These are phyloP conservation scores for Pavo muticus DNA, from an alignment of 2,113 vertebrate genomes.

Conservation along the genomic window DNA sequence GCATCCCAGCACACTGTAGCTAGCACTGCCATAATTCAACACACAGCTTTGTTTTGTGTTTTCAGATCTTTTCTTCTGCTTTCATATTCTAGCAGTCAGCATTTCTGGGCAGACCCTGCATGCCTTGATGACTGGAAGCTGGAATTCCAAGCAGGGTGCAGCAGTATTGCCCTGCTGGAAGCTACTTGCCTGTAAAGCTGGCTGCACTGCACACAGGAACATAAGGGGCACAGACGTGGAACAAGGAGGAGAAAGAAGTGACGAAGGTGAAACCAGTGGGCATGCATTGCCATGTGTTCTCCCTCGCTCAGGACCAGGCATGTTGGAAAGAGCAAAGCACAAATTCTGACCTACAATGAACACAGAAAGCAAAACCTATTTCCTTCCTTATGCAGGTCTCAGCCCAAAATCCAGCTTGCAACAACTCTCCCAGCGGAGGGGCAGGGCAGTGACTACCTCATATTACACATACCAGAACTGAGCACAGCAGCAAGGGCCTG, in stretches of 20 bases:
- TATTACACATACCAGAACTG: neutral
- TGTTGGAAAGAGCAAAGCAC: neutral
- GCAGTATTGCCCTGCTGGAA: neutral
- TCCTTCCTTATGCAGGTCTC: neutral
- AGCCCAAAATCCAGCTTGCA: neutral
- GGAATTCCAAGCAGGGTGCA: constrained; percentile 19
- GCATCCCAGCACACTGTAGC: neutral
- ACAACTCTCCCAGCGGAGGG: neutral
- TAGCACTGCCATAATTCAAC: neutral
- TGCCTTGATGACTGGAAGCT: neutral
- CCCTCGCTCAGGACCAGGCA: neutral
- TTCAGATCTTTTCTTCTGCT: neutral
- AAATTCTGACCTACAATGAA: neutral
- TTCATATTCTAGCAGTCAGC: neutral
- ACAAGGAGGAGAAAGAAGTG: constrained; percentile 3
- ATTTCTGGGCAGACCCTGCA: constrained; percentile 14
- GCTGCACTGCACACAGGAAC: neutral
- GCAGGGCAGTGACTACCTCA: neutral
- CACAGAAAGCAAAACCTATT: neutral
- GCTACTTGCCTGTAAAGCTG: constrained; percentile 10
- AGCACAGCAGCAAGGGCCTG: neutral
- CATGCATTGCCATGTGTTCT: neutral
- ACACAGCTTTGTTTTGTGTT: neutral
- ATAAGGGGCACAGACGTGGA: neutral
- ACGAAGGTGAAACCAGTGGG: neutral